Evolutionary conservation across 1,140 invertebrate genomes (phyloP), one percentile per base, ranked within the genome.

Genomic region (Spodoptera litura): DNA sequence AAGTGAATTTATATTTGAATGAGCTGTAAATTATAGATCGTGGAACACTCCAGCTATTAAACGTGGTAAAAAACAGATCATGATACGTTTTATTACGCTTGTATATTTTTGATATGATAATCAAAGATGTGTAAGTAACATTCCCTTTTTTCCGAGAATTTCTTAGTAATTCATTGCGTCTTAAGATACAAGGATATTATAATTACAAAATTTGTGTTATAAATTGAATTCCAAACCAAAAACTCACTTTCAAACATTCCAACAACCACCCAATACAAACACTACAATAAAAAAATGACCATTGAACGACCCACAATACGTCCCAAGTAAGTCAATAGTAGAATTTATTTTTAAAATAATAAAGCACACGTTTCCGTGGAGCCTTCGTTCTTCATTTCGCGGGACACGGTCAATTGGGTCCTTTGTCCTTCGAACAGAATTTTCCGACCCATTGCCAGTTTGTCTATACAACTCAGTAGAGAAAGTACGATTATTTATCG

Each of bases 351-450:
- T 64, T 66, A 20, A 49, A 66, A 66, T 66, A 66, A 66, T 66
- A 66, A 64, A 49, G 31, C 13, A 4, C 10, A 49, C 62, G 62
- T 49, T 64, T 64, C 35, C n/a, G 8, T 15, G 20, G 38, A 5
- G 20, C 11, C 27, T 49, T 10, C 38, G 62, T 49, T 49, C 10
- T 38, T 66, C 38, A 58, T 58, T 72, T 15, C 70, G 35, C 44
- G 53, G 12, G 53, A 44, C 49, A 62, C 72, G 78, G 71, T 79
- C 78, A 79, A 56, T 64, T 75, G 62, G 53, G 31, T 68, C 71
- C 78, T 79, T 75, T 79, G 72, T 79, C 78, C 61, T 79, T 79
- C 61, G 59, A 20, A 35, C 61, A 44, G 62, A 56, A 72, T 79
- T 79, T 79, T 79, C 78, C 78, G 71, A 79, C 61, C 49, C 56